phyloP scores from a whole-genome alignment of 2,888 invertebrate genomes.

The Oasisia sp. region DNA sequence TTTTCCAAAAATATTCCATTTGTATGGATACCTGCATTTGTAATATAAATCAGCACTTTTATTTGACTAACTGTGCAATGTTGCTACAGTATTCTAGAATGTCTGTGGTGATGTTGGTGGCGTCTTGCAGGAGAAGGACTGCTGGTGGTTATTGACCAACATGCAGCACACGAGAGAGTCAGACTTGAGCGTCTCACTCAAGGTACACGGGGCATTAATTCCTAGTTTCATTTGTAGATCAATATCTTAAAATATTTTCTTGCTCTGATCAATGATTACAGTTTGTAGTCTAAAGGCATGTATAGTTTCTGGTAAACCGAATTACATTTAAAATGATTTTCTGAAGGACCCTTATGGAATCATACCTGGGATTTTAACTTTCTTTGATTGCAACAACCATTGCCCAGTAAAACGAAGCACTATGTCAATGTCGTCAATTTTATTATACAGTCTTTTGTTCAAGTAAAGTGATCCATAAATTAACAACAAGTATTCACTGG shows the following conservation, averaged over 20 bases:
- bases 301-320: neutral
- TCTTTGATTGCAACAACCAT: neutral
- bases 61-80: neutral
- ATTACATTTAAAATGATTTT: neutral
- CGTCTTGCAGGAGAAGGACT: conserved; percentile 45
- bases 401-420: neutral
- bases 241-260: neutral
- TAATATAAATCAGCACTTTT: neutral
- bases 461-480: too few species aligned
- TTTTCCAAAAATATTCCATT: neutral
- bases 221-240: neutral
- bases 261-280: neutral
- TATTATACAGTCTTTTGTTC: neutral
- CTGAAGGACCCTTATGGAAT: neutral
- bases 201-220: conserved; percentile 45
- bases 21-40: neutral
- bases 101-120: neutral
- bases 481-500: too few species aligned
- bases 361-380: neutral
- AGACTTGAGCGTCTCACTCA: conserved; percentile 76
- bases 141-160: conserved; percentile 77
- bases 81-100: conserved; percentile 4
- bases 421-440: neutral
- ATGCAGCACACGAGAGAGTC: conserved; percentile 87
- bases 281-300: neutral